Base-by-base conservation (phyloP, 2,888 invertebrate genomes). In the Xanthostigma xanthostigma region DNA sequence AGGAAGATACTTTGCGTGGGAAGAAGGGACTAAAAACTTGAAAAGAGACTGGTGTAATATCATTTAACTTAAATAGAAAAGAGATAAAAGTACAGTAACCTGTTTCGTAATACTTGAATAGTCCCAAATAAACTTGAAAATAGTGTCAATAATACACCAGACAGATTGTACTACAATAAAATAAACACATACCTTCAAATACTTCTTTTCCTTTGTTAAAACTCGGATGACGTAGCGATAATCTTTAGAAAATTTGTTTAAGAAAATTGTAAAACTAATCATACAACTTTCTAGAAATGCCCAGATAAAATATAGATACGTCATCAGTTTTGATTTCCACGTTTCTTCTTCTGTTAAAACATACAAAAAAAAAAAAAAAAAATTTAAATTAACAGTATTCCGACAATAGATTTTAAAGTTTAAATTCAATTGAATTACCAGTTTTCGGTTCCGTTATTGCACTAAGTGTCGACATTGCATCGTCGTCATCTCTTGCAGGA, bases 171-270 rank as follows among this genome's bases (percentile, higher is more conserved):
- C 17, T 17, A 17, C 4, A 17, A 17, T 4, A 17, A 27, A 27
- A 27, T 27, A 6, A 27, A 6, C 35, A 50, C 58, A 54, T 66
- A 88, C 91, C 78, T 93, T 95, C 2, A 95, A 69, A 49, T 78
- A 69, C 65, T 83, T 86, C 69, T 95, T 95, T 63, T 98, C 97
- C 51, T 83, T 77, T 0, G 84, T 80, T 48, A 98, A 74, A 34
- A 91, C 86, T 56, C 82, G 81, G 27, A 95, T 86, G 0, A 98
- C 92, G 64, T 93, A 94, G 61, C 97, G 79, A 68, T 96, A 96
- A 66, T 97, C 95, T 48, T 86, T 76, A 0, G 97, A 97, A 59
- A 89, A 82, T 58, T 76, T 78, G 71, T 96, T 92, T 49, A 96
- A 71, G 57, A 84, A 79, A 48, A 78, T 77, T 2, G 92, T 93